Evolutionary conservation across 1,140 invertebrate genomes (phyloP).

Genomic region (Megathymus violae): DNA sequence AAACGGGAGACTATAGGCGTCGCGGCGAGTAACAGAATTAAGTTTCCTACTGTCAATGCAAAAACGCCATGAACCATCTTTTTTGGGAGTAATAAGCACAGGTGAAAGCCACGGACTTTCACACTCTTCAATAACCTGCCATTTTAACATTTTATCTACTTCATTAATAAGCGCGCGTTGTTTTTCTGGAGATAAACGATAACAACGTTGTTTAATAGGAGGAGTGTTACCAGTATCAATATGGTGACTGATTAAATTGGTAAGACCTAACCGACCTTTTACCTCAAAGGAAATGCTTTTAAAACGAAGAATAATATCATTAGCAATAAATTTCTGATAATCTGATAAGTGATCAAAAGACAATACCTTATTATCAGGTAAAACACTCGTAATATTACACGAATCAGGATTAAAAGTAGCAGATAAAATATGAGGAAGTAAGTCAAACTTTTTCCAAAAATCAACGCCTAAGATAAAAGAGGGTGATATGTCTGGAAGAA

Average conservation of each 20-base stretch:
- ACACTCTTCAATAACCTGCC: conserved; percentile 38
- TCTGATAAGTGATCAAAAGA: too few relatives aligned
- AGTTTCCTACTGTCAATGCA: conserved; percentile 64
- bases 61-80: conserved; percentile 48
- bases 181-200: conserved; percentile 17
- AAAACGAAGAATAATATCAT: not conserved
- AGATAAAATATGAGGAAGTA: not conserved
- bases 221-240: not conserved
- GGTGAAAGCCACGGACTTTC: conserved; percentile 53
- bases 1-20: not conserved
- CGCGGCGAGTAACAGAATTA: conserved; percentile 39
- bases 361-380: too few relatives aligned
- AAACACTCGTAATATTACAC: not conserved
- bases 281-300: too few relatives aligned
- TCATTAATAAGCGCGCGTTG: not conserved
- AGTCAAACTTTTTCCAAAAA: conserved; percentile 7
- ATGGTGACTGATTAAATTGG: not conserved
- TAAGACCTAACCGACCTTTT: not conserved
- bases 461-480: conserved; percentile 6
- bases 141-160: not conserved
- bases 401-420: not conserved
- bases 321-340: not conserved
- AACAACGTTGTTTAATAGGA: conserved; percentile 29
- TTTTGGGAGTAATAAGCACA: conserved; percentile 46
- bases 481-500: not conserved